Evolutionary conservation across 2,113 vertebrate species (phyloP).

Genomic region (Mastomys natalensis): DNA sequence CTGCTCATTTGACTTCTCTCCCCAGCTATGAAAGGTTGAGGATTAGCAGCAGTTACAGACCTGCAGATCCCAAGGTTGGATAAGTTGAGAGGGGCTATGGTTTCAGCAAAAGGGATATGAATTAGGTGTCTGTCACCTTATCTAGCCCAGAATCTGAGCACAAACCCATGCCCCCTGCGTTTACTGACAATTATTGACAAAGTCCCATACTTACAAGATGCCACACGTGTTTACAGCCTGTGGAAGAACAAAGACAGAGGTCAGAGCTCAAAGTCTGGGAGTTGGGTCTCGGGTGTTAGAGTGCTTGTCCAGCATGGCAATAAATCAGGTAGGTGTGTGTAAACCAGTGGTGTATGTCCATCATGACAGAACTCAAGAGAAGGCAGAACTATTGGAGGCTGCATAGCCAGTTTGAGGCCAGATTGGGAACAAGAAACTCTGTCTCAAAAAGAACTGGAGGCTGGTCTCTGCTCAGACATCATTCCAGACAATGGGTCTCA

Average conservation of each 20-base stretch:
- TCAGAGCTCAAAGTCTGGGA: background rate
- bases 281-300: background rate
- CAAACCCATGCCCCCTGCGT: no score
- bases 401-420: background rate
- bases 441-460: background rate
- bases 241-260: slow-evolving; percentile 53
- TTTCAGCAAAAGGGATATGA: background rate
- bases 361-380: background rate
- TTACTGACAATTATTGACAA: background rate
- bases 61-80: background rate
- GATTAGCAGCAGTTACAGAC: background rate
- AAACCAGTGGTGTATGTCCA: background rate
- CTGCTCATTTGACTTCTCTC: background rate
- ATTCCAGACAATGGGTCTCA: background rate
- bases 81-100: background rate
- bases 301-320: background rate
- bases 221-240: slow-evolving; percentile 51
- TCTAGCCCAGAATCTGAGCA: background rate
- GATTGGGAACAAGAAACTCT: background rate
- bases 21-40: background rate
- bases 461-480: background rate
- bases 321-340: no score
- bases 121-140: background rate
- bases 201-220: slow-evolving; percentile 59
- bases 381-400: background rate